phyloP scores from a whole-genome alignment of 2,113 vertebrate genomes.

The Ellobius talpinus region DNA sequence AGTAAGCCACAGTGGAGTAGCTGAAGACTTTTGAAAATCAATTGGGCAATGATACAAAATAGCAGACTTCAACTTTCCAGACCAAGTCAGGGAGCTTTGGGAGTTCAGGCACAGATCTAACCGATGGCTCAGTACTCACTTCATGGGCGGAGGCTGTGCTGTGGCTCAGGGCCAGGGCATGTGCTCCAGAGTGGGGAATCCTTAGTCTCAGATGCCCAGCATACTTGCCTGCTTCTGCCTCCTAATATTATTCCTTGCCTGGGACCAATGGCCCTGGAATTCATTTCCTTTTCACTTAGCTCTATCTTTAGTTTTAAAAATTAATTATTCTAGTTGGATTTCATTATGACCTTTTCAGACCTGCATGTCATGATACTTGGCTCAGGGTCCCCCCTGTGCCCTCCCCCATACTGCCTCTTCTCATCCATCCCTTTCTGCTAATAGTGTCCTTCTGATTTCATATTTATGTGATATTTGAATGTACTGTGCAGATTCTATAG shows the following conservation, averaged over 20 bases:
- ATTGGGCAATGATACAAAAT: conserved; percentile 15
- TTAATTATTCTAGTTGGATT: not conserved
- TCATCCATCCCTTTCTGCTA: not conserved
- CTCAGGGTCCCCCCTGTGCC: not conserved
- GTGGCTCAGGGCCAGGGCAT: not conserved
- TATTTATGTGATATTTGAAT: not conserved
- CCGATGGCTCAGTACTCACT: not conserved
- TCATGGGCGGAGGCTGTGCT: not conserved
- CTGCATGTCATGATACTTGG: not conserved
- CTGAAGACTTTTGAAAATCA: conserved; percentile 11
- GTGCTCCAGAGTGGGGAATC: not conserved
- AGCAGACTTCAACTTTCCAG: not conserved
- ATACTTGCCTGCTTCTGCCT: not conserved
- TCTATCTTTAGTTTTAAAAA: not conserved
- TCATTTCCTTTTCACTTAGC: not conserved
- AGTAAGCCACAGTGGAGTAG: not conserved
- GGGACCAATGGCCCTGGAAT: not conserved
- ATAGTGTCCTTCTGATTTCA: not conserved
- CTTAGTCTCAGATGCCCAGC: not conserved
- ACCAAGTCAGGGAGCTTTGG: not conserved
- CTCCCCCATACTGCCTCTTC: not conserved
- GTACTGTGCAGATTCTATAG: not conserved
- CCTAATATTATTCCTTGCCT: not conserved
- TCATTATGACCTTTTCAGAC: not conserved
- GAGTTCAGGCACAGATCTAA: not conserved